Evolutionary conservation across 2,888 invertebrate genomes (phyloP).

Genomic region (Siphonodentalium dalli): DNA sequence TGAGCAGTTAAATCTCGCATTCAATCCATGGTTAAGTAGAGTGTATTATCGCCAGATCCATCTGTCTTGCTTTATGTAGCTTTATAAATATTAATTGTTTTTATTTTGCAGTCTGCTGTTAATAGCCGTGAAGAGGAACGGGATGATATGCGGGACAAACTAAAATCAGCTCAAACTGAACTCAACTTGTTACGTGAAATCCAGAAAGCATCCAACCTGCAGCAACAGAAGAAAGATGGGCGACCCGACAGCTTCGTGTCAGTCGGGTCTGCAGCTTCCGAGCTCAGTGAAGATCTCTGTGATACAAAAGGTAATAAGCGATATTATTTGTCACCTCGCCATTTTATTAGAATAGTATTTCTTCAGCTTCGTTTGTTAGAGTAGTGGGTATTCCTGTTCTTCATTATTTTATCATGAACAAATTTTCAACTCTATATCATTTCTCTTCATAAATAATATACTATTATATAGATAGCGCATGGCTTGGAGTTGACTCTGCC

Average conservation of each 20-base stretch:
- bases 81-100: background rate
- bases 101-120: conserved; percentile 72
- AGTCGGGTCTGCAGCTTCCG: conserved; percentile 36
- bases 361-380: no score
- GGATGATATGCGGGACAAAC: conserved; percentile 76
- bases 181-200: conserved; percentile 46
- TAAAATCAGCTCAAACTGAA: conserved; percentile 77
- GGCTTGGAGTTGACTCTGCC: no score
- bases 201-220: conserved; percentile 28
- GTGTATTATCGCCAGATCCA: conserved; percentile 21
- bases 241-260: conserved; percentile 43
- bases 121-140: conserved; percentile 80
- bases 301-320: no score
- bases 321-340: no score
- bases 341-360: no score
- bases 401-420: no score
- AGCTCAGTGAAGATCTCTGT: conserved; percentile 30
- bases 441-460: no score
- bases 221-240: conserved; percentile 9
- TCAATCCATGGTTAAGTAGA: no score
- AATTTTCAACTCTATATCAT: no score
- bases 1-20: no score
- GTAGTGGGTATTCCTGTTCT: no score
- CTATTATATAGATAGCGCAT: no score
- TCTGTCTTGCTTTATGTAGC: conserved; percentile 27